phyloP scores from a whole-genome alignment of 2,888 invertebrate genomes.

The Synergus itoensis region DNA sequence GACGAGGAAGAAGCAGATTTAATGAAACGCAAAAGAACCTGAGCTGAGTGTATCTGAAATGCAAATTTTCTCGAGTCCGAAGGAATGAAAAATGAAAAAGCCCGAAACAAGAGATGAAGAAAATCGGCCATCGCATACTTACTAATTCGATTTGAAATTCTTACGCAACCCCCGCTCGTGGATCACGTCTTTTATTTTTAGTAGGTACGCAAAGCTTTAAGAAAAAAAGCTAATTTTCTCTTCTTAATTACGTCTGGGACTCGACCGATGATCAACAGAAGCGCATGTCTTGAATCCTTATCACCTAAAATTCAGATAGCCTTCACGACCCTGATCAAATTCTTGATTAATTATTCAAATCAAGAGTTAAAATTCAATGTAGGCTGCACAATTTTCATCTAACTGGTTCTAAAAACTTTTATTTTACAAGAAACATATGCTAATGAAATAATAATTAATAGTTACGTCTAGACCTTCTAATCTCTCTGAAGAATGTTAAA shows the following conservation, averaged over 20 bases:
- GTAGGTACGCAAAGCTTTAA: conserved; percentile 15
- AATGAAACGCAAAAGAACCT: conserved; percentile 66
- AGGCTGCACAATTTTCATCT: background rate
- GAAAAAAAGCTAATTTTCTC: conserved; percentile 59
- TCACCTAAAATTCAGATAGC: background rate
- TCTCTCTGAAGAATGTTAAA: too few species aligned
- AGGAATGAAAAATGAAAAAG: conserved; percentile 64
- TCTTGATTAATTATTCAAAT: conserved; percentile 38
- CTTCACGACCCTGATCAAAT: background rate
- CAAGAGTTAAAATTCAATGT: background rate
- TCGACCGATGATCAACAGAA: conserved; percentile 47
- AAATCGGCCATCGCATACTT: conserved; percentile 58
- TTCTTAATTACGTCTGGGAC: conserved; percentile 58
- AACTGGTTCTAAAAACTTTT: background rate
- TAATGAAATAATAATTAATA: background rate
- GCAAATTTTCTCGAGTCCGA: conserved; percentile 61
- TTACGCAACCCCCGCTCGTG: conserved; percentile 50
- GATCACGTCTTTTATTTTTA: conserved; percentile 57
- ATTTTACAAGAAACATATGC: background rate
- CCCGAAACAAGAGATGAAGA: conserved; percentile 53
- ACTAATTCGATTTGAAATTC: conserved; percentile 70
- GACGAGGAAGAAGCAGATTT: conserved; percentile 58
- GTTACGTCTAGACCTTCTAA: too few species aligned
- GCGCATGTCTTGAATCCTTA: conserved; percentile 47
- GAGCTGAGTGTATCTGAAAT: conserved; percentile 65